These are phyloP conservation scores for Xenopus petersii DNA, from an alignment of 2,797 vertebrate genomes.

Conservation along the genomic window DNA sequence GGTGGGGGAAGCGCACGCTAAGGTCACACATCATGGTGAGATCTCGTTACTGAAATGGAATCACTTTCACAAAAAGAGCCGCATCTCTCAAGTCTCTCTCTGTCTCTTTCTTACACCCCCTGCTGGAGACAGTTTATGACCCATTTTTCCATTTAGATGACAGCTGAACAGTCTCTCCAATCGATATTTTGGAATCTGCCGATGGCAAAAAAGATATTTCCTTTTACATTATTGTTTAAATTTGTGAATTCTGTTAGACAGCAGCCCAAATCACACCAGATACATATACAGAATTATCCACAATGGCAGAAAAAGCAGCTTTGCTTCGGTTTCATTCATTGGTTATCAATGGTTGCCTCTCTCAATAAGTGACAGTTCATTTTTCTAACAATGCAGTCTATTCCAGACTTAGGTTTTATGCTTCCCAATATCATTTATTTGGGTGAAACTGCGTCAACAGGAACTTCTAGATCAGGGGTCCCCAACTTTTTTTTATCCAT, in stretches of 20 bases:
- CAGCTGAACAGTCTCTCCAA: not conserved
- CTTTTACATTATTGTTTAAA: not conserved
- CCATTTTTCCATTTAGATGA: slow-evolving; percentile 4
- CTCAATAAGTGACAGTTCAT: not conserved
- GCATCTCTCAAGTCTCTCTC: not conserved
- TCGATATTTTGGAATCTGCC: not conserved
- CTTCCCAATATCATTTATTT: too few relatives aligned
- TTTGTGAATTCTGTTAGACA: slow-evolving; percentile 3
- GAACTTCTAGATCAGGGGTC: too few relatives aligned
- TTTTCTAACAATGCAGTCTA: too few relatives aligned
- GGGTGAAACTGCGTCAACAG: too few relatives aligned
- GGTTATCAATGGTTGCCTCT: not conserved
- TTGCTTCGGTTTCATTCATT: not conserved
- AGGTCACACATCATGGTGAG: not conserved
- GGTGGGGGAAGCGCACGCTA: not conserved
- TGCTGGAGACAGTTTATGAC: not conserved
- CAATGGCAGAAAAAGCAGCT: not conserved
- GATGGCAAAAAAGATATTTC: too few relatives aligned
- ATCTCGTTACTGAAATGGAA: not conserved
- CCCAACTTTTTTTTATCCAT: too few relatives aligned
- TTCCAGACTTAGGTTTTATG: too few relatives aligned
- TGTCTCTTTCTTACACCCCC: not conserved
- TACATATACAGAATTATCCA: not conserved
- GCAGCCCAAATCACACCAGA: not conserved
- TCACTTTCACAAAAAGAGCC: not conserved